A percentile compares a stretch with the other conserved stretches of the same genome.
phyloP scores from a whole-genome alignment of 2,797 vertebrate species.

The Craterocephalus amniculus region DNA sequence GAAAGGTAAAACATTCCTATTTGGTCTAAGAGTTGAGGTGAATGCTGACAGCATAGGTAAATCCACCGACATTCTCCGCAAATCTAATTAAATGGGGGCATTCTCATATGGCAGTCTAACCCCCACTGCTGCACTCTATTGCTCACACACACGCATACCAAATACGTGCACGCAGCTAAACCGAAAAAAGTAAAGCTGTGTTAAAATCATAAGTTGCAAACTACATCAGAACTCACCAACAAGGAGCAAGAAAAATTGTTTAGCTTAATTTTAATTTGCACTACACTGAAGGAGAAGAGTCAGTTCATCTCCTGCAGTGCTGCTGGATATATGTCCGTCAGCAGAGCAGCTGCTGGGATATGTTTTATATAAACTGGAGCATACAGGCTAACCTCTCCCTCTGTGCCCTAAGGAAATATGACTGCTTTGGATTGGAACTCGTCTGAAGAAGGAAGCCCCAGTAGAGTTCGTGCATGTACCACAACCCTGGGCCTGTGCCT shows the following conservation, averaged over 20 bases:
- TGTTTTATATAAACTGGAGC: conserved; percentile 82
- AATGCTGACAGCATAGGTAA: conserved; percentile 79
- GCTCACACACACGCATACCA: conserved; percentile 53
- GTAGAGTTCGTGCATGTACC: conserved; percentile 75
- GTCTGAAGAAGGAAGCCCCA: conserved; percentile 73
- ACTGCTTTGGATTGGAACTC: conserved; percentile 82
- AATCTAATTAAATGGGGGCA: conserved; percentile 84
- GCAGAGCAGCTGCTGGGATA: conserved; percentile 80
- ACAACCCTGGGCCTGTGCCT: conserved; percentile 68
- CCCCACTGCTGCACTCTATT: conserved; percentile 57
- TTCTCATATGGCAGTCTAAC: conserved; percentile 71
- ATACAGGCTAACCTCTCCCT: conserved; percentile 69
- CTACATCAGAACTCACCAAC: conserved; percentile 21
- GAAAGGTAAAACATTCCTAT: conserved; percentile 60
- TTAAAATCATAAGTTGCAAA: conserved; percentile 25
- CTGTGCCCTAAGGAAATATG: conserved; percentile 81
- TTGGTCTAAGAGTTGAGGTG: conserved; percentile 66
- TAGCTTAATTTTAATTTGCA: conserved; percentile 41
- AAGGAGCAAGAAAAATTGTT: conserved; percentile 13
- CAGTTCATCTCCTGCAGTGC: conserved; percentile 56
- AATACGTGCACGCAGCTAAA: conserved; percentile 28
- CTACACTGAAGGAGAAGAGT: conserved; percentile 42
- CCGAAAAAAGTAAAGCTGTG: conserved; percentile 11
- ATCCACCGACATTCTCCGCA: conserved; percentile 83
- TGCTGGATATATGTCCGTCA: conserved; percentile 75